These are phyloP conservation scores for Sarcophaga subvicina DNA, from an alignment of 2,888 invertebrate species.

Conservation along the genomic window DNA sequence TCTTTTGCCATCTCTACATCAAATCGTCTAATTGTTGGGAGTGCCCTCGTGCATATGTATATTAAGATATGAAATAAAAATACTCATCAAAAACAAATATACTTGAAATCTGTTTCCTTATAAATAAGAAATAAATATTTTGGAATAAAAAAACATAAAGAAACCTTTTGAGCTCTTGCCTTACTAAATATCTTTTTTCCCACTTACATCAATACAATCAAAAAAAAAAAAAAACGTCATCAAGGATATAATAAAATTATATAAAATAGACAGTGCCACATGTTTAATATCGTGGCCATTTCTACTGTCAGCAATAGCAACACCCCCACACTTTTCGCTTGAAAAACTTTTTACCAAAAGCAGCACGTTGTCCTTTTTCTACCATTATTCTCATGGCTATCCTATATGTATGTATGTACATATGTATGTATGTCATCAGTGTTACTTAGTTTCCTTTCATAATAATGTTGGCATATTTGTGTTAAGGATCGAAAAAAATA, in stretches of 20 bases:
- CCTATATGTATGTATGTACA: not conserved
- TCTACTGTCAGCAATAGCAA: not conserved
- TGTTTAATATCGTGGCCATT: conserved; percentile 2
- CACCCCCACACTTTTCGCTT: no score
- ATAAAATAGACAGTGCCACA: conserved; percentile 14
- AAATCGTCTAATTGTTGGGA: no score
- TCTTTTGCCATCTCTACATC: no score
- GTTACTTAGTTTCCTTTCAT: not conserved
- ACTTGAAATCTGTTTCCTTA: not conserved
- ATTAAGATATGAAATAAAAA: not conserved
- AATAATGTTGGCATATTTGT: not conserved
- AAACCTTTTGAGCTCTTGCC: no score
- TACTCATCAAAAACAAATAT: not conserved
- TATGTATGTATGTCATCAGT: not conserved
- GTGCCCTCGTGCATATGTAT: no score
- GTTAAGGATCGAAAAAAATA: not conserved
- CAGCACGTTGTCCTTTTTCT: not conserved
- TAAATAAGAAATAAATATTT: no score
- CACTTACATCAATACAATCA: no score
- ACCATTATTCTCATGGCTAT: no score
- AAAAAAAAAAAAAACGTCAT: not conserved
- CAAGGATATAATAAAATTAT: not conserved
- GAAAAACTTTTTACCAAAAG: no score
- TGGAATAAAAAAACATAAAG: no score
- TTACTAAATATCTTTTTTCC: no score